Evolutionary conservation across 2,888 invertebrate species (phyloP), one percentile per base, ranked within the genome.

Genomic region (Unio delphinus): DNA sequence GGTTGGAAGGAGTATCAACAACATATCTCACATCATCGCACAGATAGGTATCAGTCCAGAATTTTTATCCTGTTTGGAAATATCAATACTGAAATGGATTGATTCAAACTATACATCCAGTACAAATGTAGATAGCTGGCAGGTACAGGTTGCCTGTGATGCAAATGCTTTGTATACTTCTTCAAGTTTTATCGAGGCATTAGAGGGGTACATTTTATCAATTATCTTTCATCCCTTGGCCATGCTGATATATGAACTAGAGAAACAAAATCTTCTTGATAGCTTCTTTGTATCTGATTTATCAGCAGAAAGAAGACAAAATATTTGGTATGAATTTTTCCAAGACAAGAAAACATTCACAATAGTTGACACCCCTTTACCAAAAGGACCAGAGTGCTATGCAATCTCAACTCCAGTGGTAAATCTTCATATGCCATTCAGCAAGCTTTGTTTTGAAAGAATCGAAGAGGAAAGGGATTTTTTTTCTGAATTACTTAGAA

Each of bases 331-430:
- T 57, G 45, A 55, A 4, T 45, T 73, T 28, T 26, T 77, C 18
- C 3, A 54, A 0, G 64, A 73, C 23, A 55, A 67, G 3, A 26
- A 58, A 4, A 58, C 68, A 6, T 70, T 76, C 55, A 34, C 71
- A 3, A 68, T 81, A 20, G 26, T 45, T 30, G 63, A 73, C 18
- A 58, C 75, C 3, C 73, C 67, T 15, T 65, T 72, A 6, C 70
- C 70, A 23, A 61, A 69, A 26, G 78, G 80, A 28, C 81, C 80
- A 17, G 81, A 78, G 60, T 74, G 77, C 58, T 81, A 74, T 60
- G 64, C 59, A 11, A 79, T 79, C 57, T 56, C 62, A 15, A 67
- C 71, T 0, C 34, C 68, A 26, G 68, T 70, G 64, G 15, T 74
- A 6, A 20, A 28, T 17, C 58, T 77, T 6, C 67, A 63, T 28